These are phyloP conservation scores for Lasiommata megera DNA, from an alignment of 2,888 invertebrate species.

Conservation along the genomic window DNA sequence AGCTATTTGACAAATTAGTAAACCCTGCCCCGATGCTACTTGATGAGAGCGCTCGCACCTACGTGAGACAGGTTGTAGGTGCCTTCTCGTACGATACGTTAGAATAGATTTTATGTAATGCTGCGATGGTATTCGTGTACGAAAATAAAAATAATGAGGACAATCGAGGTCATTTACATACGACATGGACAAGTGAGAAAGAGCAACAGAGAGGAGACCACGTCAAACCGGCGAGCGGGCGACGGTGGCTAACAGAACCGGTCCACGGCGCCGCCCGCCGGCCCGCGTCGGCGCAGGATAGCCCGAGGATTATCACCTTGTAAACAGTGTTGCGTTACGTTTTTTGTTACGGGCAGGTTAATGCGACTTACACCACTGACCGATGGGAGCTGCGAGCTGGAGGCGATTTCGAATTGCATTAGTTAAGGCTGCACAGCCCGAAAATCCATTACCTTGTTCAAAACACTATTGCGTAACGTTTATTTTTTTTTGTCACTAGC, in stretches of 20 bases:
- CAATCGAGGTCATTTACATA: constrained; percentile 74
- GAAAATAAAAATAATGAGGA: constrained; percentile 37
- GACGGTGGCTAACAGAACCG: constrained; percentile 75
- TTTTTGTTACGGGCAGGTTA: constrained; percentile 31
- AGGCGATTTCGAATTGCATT: not conserved
- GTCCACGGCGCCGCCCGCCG: constrained; percentile 73
- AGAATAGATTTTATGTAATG: constrained; percentile 16
- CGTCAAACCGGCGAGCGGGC: constrained; percentile 73
- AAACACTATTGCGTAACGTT: too few species aligned
- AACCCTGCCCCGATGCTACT: not conserved
- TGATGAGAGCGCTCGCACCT: not conserved
- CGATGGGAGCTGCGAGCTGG: constrained; percentile 9
- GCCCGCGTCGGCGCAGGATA: constrained; percentile 53
- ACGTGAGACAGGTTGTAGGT: not conserved
- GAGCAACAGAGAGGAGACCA: constrained; percentile 73
- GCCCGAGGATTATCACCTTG: constrained; percentile 68
- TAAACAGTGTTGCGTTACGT: constrained; percentile 70
- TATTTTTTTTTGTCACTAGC: too few species aligned
- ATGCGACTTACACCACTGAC: constrained; percentile 24
- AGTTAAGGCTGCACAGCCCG: not conserved
- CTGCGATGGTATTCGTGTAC: constrained; percentile 16
- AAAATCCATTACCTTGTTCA: too few species aligned
- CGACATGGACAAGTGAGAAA: constrained; percentile 64
- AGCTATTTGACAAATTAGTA: not conserved
- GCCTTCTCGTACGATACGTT: not conserved